Percentiles rank a stretch among this genome's conserved stretches.
phyloP scores from a whole-genome alignment of 2,113 vertebrate species.

The Hystrix brachyura region DNA sequence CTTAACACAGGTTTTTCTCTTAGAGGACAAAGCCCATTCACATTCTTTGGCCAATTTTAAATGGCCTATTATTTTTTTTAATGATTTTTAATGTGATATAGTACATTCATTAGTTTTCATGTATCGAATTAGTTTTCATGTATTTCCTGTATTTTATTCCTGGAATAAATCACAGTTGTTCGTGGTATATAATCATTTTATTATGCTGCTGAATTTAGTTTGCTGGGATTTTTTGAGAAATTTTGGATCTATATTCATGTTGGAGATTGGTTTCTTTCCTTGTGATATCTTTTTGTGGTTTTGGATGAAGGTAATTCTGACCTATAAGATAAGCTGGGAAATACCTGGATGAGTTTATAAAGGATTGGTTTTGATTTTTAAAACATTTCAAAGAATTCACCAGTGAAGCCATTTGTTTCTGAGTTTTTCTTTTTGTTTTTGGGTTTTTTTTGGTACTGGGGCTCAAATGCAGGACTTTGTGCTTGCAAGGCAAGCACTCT shows the following conservation, averaged over 20 bases:
- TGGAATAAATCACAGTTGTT: background rate
- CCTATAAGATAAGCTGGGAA: background rate
- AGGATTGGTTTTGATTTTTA: background rate
- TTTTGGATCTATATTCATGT: background rate
- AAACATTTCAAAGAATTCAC: background rate
- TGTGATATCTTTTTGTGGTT: background rate
- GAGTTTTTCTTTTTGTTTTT: background rate
- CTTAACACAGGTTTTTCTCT: background rate
- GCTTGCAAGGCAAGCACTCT: too few relatives aligned
- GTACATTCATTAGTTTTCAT: background rate
- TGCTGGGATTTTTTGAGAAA: background rate
- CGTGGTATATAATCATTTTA: background rate
- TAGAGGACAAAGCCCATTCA: background rate
- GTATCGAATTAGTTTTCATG: background rate
- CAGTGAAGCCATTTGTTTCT: background rate
- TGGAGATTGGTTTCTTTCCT: background rate
- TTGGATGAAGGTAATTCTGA: background rate
- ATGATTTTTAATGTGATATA: background rate
- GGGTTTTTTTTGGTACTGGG: background rate
- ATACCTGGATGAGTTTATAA: background rate
- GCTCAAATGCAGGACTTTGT: too few relatives aligned
- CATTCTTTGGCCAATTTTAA: background rate
- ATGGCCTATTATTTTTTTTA: background rate
- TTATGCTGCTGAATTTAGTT: background rate
- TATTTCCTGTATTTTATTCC: background rate